These are phyloP conservation scores for Gallinago paraguaiae DNA, from an alignment of 2,113 vertebrate species.

Conservation along the genomic window DNA sequence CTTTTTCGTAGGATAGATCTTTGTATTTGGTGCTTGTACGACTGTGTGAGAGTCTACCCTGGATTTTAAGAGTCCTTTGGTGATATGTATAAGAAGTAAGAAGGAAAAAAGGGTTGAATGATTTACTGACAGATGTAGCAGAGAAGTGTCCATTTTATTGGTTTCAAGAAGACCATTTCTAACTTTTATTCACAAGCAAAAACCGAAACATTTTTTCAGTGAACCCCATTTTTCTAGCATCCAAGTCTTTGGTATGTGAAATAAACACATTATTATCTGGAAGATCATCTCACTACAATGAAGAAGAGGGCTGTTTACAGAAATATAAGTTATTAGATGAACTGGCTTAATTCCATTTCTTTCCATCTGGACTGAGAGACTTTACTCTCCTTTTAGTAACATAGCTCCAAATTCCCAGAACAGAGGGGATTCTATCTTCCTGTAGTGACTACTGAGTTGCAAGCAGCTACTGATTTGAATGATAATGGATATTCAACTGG, in stretches of 20 bases:
- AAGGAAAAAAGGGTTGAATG: neutral
- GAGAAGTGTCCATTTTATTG: neutral
- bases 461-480: neutral
- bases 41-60: neutral
- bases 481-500: neutral
- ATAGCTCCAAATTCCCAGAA: neutral
- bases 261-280: neutral
- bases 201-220: neutral
- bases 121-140: neutral
- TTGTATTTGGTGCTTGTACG: neutral
- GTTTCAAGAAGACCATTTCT: neutral
- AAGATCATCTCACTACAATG: neutral
- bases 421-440: neutral
- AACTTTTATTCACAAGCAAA: neutral
- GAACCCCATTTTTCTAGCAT: neutral
- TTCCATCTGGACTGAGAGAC: neutral
- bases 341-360: neutral
- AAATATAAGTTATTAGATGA: neutral
- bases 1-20: neutral
- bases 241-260: neutral
- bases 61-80: neutral
- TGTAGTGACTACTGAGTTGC: neutral
- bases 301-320: neutral
- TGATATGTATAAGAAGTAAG: neutral
- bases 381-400: neutral